Evolutionary conservation across 2,113 vertebrate species (phyloP), one percentile per base, ranked within the genome.

Genomic region (Columba livia): DNA sequence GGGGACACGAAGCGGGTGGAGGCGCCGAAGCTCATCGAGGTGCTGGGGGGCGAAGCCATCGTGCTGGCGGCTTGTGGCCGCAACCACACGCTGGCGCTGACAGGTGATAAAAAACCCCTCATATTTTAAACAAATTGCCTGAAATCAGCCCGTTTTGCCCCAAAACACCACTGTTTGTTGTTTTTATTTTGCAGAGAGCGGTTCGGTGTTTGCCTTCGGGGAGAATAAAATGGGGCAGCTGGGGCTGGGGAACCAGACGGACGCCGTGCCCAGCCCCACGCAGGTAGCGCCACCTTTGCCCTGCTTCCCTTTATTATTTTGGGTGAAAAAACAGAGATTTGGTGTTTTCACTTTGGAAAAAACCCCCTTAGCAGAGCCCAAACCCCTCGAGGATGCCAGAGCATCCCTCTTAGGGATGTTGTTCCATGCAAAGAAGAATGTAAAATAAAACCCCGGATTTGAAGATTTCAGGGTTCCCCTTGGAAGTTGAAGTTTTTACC

Each of bases 221-320:
- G 99, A 99, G 97, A 99, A 99, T 94, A 99, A 99, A 97, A 98
- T 99, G 97, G 99, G 99, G 7, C 99, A 99, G 94, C 98, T 99
- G 8, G 99, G 99, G 48, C 98, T 99, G 12, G 99, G 99, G 66
- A 99, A 99, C 95, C 99, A 99, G 97, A 99, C 99, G 0, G 99
- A 99, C 7, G 99, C 99, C 0, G 98, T 99, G 54, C 98, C 99
- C 29, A 99, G 98, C 75, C 99, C 99, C 1, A 98, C 99, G 0
- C 98, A 98, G 97, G 99, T 99, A 97, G 88, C 0, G 0, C 57
- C 3, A 0, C 5, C 69, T 9, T 11, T 10, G 1, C 28, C 15
- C 1, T 9, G 3, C 18, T 71, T 42, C 42, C 42, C 42, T 44
- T 17, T 44, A 17, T 44, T 57, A 23, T 29, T 31, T 4, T 3